Percentiles rank a stretch among this genome's conserved stretches.
Evolutionary conservation across 2,113 vertebrate genomes (phyloP).

Genomic region (Pseudolaguvia tuberculata): DNA sequence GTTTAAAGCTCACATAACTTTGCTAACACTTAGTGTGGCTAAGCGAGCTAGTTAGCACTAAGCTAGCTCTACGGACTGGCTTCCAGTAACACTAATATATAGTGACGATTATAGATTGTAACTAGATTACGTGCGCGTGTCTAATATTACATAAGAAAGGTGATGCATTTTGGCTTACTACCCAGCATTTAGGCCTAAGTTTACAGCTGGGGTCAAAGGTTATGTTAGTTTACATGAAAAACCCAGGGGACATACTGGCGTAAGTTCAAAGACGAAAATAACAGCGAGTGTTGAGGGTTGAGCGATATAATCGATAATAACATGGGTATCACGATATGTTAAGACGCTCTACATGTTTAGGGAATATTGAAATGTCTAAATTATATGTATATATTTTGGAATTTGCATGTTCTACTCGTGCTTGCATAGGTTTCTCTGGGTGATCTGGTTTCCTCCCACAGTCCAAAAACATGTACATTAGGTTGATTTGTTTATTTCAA

Average conservation of each 20-base stretch:
- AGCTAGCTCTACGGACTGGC: neutral
- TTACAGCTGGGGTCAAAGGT: constrained; percentile 46
- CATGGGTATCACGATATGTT: neutral
- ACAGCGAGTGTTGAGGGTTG: too few relatives aligned
- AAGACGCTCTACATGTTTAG: neutral
- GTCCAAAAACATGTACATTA: too few relatives aligned
- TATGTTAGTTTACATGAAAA: constrained; percentile 23
- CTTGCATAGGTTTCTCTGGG: too few relatives aligned
- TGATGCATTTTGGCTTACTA: neutral
- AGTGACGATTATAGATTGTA: neutral
- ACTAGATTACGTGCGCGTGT: neutral
- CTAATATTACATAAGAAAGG: neutral
- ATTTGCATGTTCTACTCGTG: too few relatives aligned
- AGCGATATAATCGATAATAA: neutral
- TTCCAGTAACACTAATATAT: neutral
- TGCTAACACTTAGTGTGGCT: neutral
- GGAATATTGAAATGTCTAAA: neutral
- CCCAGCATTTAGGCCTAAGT: constrained; percentile 36
- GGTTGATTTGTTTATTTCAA: too few relatives aligned
- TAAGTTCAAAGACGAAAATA: neutral
- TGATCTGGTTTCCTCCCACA: too few relatives aligned
- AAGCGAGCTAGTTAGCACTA: neutral
- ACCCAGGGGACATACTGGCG: neutral
- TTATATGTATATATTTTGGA: too few relatives aligned
- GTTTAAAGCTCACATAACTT: constrained; percentile 10